These are phyloP conservation scores for Eremobia ochroleuca DNA, from an alignment of 2,888 invertebrate genomes.

Conservation along the genomic window DNA sequence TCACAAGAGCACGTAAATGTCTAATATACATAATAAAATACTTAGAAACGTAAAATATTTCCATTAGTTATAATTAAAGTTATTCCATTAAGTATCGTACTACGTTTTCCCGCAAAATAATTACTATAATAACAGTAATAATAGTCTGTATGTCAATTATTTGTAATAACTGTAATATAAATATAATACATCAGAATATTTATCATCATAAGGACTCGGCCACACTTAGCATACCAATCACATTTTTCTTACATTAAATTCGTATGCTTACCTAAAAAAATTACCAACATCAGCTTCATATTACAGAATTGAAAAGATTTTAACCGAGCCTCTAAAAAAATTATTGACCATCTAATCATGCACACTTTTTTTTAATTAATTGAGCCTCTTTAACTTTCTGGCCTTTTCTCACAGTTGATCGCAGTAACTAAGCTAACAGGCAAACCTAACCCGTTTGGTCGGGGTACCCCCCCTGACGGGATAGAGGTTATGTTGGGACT, in stretches of 20 bases:
- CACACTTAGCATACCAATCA: slow-evolving; percentile 4
- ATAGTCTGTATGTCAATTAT: slow-evolving; percentile 34
- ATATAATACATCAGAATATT: slow-evolving; percentile 24
- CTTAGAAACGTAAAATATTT: not conserved
- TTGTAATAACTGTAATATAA: not conserved
- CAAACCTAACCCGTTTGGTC: too few relatives aligned
- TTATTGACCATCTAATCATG: not conserved
- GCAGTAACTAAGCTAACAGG: not conserved
- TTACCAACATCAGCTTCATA: not conserved
- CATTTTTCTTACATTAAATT: not conserved
- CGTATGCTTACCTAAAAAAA: not conserved
- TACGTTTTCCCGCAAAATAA: slow-evolving; percentile 40
- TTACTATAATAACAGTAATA: not conserved
- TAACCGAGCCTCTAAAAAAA: not conserved
- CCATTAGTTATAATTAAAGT: not conserved
- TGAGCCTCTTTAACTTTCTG: not conserved
- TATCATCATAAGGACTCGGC: slow-evolving; percentile 12
- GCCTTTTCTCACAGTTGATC: not conserved
- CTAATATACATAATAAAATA: not conserved
- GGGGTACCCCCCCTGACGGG: too few relatives aligned
- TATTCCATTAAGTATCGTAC: not conserved
- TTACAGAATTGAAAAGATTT: not conserved
- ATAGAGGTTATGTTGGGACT: too few relatives aligned
- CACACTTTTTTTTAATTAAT: not conserved
- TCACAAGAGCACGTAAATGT: not conserved